Evolutionary conservation across 2,797 vertebrate genomes (phyloP), one percentile per base, ranked within the genome.

Genomic region (Sebastes cheni): DNA sequence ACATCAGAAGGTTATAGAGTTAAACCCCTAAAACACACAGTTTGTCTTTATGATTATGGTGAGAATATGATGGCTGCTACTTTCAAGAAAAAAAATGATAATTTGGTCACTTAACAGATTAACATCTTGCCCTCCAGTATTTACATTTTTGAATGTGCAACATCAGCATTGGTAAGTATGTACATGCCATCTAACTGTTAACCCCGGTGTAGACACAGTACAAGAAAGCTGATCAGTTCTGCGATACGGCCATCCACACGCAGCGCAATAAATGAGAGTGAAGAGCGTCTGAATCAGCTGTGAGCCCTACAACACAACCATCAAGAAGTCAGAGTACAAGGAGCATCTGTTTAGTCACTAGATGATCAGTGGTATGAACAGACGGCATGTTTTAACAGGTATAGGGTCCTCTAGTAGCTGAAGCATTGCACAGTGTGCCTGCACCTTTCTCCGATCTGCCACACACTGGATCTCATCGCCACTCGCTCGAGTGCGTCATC

Each of bases 141-240:
- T 95, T 97, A 97, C 96, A 95, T 85, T 85, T 82, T 91, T 90
- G 89, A 94, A 95, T 97, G 97, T 97, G 97, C 96, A 97, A 97
- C 91, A 91, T 97, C 91, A 95, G 96, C 96, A 94, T 96, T 91
- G 89, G 92, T 96, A 95, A 93, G 92, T 82, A 96, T 95, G 94
- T 89, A 93, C 83, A 87, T 70, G 84, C 75, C 64, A 6, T 96
- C 94, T 95, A 95, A 93, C 94, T 93, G 88, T 93, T 93, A 91
- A 58, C 87, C 90, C 92, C 91, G 93, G 88, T 92, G 89, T 93
- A 93, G 93, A 93, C 95, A 95, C 91, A 91, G 94, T 93, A 95
- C 91, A 93, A 87, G 92, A 87, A 95, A 96, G 95, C 95, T 92
- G 93, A 92, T 96, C 94, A 92, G 92, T 94, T 93, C 94, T 91